These are phyloP conservation scores for Anser brachyrhynchus DNA, from an alignment of 2,113 vertebrate species.

Conservation along the genomic window DNA sequence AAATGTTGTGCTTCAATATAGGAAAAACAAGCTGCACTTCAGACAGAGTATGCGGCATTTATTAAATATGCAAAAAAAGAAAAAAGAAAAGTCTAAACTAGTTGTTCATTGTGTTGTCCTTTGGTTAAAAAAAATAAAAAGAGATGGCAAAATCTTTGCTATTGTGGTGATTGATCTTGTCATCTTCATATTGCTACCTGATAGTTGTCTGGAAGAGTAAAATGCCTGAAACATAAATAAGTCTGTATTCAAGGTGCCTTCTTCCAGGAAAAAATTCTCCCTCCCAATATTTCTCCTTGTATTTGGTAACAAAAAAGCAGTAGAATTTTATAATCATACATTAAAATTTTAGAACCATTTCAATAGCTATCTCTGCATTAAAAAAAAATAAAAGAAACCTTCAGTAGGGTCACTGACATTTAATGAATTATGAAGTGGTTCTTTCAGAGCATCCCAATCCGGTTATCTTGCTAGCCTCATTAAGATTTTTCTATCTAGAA, in stretches of 20 bases:
- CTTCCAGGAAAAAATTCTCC: neutral
- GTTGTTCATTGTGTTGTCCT: neutral
- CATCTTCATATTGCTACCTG: neutral
- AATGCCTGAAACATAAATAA: neutral
- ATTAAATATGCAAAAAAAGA: neutral
- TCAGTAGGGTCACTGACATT: neutral
- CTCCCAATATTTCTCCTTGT: neutral
- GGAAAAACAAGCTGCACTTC: neutral
- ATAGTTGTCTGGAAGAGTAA: neutral
- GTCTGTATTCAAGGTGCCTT: neutral
- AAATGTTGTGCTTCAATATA: neutral
- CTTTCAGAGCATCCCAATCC: neutral
- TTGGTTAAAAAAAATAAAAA: neutral
- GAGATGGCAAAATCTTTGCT: neutral
- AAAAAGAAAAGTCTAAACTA: neutral
- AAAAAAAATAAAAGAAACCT: neutral
- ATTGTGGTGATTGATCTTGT: neutral
- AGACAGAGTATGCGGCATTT: neutral
- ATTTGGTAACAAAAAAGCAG: neutral
- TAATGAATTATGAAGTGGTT: constrained; percentile 42
- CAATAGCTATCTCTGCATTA: neutral
- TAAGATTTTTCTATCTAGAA: constrained; percentile 6
- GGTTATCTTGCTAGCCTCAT: constrained; percentile 10
- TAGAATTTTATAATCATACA: neutral
- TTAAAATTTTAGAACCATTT: constrained; percentile 7